These are phyloP conservation scores for Eclectus roratus DNA, from an alignment of 2,113 vertebrate species.

Conservation along the genomic window DNA sequence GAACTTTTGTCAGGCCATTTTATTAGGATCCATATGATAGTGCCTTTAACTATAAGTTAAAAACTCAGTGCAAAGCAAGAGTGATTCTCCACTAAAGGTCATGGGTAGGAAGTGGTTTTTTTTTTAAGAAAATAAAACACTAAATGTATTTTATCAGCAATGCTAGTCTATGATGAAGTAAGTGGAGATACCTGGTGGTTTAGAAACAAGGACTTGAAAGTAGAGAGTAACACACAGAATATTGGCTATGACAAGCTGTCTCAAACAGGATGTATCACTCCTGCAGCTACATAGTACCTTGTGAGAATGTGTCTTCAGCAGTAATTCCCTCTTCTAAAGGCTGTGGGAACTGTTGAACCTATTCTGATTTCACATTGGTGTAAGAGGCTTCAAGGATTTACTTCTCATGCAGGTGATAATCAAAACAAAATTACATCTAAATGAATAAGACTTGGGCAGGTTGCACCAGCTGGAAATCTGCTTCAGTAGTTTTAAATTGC, in stretches of 20 bases:
- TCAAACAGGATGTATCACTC: neutral
- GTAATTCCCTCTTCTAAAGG: neutral
- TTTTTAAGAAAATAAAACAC: neutral
- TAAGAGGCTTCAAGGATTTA: neutral
- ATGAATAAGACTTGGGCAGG: neutral
- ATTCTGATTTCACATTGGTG: neutral
- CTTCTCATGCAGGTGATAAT: neutral
- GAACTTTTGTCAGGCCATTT: neutral
- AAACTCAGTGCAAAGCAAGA: neutral
- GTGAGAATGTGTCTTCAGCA: neutral
- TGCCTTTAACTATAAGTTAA: neutral
- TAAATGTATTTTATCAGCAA: neutral
- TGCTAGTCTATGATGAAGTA: neutral
- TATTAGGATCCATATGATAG: neutral
- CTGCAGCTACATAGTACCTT: neutral
- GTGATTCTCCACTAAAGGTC: neutral
- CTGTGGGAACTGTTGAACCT: neutral
- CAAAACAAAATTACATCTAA: neutral
- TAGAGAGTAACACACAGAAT: neutral
- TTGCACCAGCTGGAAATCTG: neutral
- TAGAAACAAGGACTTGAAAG: neutral
- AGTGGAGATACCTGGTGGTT: neutral
- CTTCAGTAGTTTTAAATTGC: neutral
- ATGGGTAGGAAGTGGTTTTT: neutral
- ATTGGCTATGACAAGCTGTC: neutral